phyloP scores from a whole-genome alignment of 2,888 invertebrate species.

The Allolobophora icterica region DNA sequence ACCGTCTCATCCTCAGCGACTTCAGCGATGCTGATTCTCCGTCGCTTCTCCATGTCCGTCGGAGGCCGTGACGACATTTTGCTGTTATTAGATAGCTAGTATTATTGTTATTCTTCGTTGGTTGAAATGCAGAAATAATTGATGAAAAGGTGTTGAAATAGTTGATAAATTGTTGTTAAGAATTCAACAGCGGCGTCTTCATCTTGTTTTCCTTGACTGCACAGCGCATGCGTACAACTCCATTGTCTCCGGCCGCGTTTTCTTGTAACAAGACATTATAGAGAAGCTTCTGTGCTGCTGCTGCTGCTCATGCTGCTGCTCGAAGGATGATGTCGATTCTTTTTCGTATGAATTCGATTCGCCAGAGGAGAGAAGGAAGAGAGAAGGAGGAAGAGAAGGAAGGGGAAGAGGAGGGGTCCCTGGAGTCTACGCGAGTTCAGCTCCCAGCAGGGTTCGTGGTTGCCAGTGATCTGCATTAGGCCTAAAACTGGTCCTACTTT shows the following conservation, averaged over 20 bases:
- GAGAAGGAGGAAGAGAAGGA: no score
- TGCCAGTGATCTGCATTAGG: no score
- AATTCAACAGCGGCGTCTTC: neutral
- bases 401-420: no score
- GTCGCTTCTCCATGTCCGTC: neutral
- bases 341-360: no score
- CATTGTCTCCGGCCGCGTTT: constrained; percentile 8
- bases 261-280: neutral
- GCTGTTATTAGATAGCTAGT: neutral
- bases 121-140: neutral
- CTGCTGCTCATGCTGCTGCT: no score
- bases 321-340: no score
- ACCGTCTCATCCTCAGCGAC: constrained; percentile 95
- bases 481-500: no score
- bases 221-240: neutral
- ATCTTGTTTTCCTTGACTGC: neutral
- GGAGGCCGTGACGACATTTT: neutral
- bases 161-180: neutral
- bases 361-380: no score
- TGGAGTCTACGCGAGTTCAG: no score
- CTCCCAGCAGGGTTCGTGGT: no score
- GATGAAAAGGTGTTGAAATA: no score
- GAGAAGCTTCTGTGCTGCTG: no score
- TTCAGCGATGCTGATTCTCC: neutral
- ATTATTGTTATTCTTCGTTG: neutral